Conservation (phyloP, 35 echinoderm and acorn worm genomes). For the Stichopus chloronotus region DNA sequence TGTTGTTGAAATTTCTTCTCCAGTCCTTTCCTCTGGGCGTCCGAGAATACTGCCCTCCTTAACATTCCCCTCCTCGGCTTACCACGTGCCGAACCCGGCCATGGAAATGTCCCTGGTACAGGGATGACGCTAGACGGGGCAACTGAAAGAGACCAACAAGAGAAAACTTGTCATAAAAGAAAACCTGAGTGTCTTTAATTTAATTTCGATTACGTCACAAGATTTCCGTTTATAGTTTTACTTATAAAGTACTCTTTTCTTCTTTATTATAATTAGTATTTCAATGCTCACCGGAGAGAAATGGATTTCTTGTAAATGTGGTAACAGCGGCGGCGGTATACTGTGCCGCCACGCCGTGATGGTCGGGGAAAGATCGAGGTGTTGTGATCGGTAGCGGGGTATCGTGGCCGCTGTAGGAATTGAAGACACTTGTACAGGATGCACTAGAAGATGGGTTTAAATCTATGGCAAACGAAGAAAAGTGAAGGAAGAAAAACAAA, state of each 20-base stretch:
- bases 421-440: conserved; percentile 38
- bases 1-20: conserved; percentile 99
- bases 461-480: not conserved
- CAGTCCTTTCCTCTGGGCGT: conserved; percentile 94
- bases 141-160: conserved; percentile 14
- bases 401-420: conserved; percentile 23
- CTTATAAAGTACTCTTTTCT: not conserved
- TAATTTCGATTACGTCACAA: not conserved
- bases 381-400: conserved; percentile 1
- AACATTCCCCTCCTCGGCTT: conserved; percentile 96
- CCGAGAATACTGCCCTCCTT: conserved; percentile 96
- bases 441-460: conserved; percentile 11
- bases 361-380: conserved; percentile 45
- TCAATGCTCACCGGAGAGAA: conserved; percentile 38
- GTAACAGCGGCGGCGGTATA: conserved; percentile 57
- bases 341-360: conserved; percentile 47
- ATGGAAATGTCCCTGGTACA: conserved; percentile 93
- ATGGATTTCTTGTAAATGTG: conserved; percentile 54
- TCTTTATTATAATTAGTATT: too few species aligned
- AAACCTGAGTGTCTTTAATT: not conserved
- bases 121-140: conserved; percentile 84
- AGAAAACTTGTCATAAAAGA: not conserved
- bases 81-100: conserved; percentile 86
- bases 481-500: not conserved
- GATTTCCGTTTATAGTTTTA: too few species aligned